Conservation (phyloP, 2,888 invertebrate genomes). For the Platycnemis pennipes region DNA sequence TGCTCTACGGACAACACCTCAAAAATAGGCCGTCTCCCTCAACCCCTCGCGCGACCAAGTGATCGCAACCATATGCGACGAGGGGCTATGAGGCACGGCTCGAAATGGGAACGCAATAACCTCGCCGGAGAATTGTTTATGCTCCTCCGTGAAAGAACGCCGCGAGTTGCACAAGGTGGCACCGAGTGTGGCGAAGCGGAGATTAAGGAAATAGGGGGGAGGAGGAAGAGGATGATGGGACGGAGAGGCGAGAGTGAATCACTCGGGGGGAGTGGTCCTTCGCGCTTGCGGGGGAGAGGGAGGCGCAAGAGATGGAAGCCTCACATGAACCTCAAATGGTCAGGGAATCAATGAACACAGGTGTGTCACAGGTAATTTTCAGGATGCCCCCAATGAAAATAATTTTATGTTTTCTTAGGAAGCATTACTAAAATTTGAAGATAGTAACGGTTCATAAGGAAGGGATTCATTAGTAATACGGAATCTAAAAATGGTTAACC, state of each 20-base stretch:
- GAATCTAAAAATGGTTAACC: no score
- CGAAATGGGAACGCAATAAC: conserved; percentile 4
- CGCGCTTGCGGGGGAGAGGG: not conserved
- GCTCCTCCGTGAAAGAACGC: not conserved
- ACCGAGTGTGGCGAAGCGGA: no score
- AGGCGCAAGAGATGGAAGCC: not conserved
- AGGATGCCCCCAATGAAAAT: no score
- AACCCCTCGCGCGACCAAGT: not conserved
- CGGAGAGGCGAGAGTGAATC: not conserved
- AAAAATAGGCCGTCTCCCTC: not conserved
- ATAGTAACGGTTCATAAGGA: no score
- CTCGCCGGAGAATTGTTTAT: conserved; percentile 17
- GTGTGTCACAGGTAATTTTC: no score
- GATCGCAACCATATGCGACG: not conserved
- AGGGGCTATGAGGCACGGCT: not conserved
- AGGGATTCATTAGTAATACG: no score
- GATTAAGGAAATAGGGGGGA: not conserved
- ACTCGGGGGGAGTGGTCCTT: not conserved
- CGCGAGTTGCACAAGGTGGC: conserved; percentile 8
- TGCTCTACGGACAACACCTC: not conserved
- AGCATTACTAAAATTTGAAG: no score
- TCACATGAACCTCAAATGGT: no score
- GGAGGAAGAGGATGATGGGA: not conserved
- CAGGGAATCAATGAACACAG: no score
- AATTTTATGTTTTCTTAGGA: no score